Conservation (phyloP, 2,888 invertebrate species). For the Sarcophaga caerulescens region DNA sequence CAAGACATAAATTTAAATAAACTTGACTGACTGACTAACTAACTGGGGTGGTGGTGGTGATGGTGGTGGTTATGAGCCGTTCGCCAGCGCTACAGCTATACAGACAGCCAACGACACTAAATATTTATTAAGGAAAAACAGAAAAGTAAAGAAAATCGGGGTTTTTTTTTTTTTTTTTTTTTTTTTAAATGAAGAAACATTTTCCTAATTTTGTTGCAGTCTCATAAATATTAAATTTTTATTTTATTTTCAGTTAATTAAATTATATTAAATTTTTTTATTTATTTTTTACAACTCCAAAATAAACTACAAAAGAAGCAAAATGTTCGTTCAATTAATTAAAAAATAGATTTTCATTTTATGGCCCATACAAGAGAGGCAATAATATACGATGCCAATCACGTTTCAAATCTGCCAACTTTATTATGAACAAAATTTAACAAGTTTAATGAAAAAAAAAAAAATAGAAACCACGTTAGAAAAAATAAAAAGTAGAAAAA, state of each 20-base stretch:
- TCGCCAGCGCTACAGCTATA: constrained; percentile 7
- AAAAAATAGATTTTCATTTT: constrained; percentile 1
- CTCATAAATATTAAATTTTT: constrained; percentile 42
- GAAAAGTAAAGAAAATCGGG: background rate
- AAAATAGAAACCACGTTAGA: background rate
- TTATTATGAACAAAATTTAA: constrained; percentile 51
- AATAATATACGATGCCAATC: constrained; percentile 39
- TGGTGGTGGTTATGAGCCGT: background rate
- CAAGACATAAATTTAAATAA: constrained; percentile 54
- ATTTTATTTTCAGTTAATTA: background rate
- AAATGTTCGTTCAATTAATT: constrained; percentile 10
- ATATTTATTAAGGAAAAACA: background rate
- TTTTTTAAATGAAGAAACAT: background rate
- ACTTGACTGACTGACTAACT: constrained; percentile 40
- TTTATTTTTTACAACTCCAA: background rate
- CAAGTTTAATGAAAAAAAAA: constrained; percentile 13
- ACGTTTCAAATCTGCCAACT: constrained; percentile 60
- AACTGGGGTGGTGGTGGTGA: no score
- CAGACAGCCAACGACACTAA: background rate
- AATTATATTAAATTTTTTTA: constrained; percentile 6
- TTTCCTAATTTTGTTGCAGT: constrained; percentile 34
- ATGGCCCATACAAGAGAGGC: background rate
- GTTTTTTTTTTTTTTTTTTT: no score
- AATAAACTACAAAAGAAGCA: background rate
- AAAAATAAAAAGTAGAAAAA: background rate